Base-by-base conservation (phyloP, 35 echinoderm and acorn worm species). In the Heliocidaris tuberculata region DNA sequence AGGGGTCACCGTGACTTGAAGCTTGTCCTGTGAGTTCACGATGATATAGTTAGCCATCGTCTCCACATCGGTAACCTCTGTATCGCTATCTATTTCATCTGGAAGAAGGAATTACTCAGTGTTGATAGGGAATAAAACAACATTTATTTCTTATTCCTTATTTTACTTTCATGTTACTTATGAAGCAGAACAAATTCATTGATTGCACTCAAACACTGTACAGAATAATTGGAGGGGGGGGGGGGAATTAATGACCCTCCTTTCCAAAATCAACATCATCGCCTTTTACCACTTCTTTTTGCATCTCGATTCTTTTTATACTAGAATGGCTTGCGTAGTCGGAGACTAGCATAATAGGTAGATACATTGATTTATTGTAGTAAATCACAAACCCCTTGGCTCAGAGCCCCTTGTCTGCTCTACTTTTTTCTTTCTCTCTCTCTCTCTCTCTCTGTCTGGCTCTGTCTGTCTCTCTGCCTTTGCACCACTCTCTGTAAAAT, bases 1-100 rank as follows among this genome's bases (percentile, higher is more conserved):
- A 5, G 98, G 98, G 30, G 97, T 99, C 59, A 96, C 93, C 4
- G 98, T 95, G 12, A 97, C 10, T 47, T 99, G 95, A 30, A 99
- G 50, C 16, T 94, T 94, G 65, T 99, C 98, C 8, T 85, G 93
- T 21, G 98, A 96, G 60, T 95, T 99, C 65, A 99, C 96, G 59
- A 99, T 95, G 88, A 99, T 90, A 49, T 97, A 97, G 6, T 97
- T 97, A 48, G 98, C 97, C 30, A 95, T 94, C 19, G 92, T 95
- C 88, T 97, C 96, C 30, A 94, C 48, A 35, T 97, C 96, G 48
- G 94, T 94, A 21, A 92, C 48, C 30, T 96, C 94, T 70, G 94
- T 85, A 50, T 96, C 98, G 24, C 93, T 93, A 56, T 99, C 98
- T 17, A 94, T 88, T 90, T 99, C 98, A 93, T 93, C 91, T 93